Conservation (phyloP, 64 coral and sea anemone genomes). For the Anthopleura sola region DNA sequence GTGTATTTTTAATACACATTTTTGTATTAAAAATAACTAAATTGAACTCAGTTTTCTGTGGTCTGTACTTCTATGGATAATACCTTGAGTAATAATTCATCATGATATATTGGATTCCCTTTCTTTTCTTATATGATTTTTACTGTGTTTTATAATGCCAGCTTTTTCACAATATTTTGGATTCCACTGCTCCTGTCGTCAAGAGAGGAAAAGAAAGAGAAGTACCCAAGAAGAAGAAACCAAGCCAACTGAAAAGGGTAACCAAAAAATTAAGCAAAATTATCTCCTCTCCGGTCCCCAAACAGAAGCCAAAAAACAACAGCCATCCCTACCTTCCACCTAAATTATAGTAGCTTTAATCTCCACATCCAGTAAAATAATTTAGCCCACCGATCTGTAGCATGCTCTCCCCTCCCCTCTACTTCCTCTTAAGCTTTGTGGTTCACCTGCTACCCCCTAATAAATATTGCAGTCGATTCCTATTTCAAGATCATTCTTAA, state of each 20-base stretch:
- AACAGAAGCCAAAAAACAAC: no score
- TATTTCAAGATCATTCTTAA: conserved; percentile 74
- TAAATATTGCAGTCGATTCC: neutral
- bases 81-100: neutral
- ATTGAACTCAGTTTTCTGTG: neutral
- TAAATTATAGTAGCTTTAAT: no score
- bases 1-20: no score
- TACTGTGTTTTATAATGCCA: neutral
- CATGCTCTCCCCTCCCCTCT: neutral
- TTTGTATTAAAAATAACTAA: no score
- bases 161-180: conserved; percentile 68
- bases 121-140: neutral
- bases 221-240: conserved; percentile 65
- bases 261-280: neutral
- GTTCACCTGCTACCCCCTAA: no score
- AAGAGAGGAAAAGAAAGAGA: conserved; percentile 93
- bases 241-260: conserved; percentile 87
- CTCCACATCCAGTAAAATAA: no score
- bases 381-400: no score
- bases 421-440: neutral
- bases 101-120: neutral
- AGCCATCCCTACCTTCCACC: no score
- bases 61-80: no score
- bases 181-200: conserved; percentile 89
- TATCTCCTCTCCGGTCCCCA: no score